Evolutionary conservation across 1,140 invertebrate genomes (phyloP).

Genomic region (Papilio dardanus): DNA sequence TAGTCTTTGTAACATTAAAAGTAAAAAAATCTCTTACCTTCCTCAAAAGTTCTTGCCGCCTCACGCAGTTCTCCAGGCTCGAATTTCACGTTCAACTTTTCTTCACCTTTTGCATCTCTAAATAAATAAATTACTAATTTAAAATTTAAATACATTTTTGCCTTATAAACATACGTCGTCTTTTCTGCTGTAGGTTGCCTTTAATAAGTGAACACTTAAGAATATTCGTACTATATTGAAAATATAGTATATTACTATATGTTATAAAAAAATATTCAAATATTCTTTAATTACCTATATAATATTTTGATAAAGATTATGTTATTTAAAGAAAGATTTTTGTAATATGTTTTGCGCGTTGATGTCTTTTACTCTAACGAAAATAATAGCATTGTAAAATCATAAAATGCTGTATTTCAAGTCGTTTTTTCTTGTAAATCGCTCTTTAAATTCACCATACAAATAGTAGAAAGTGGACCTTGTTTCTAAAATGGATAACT

Average conservation of each 20-base stretch:
- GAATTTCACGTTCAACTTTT: conserved; percentile 73
- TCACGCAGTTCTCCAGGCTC: conserved; percentile 73
- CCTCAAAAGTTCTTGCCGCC: conserved; percentile 72
- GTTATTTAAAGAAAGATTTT: neutral
- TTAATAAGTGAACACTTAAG: no score
- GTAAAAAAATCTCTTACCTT: conserved; percentile 56
- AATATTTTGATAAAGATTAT: no score
- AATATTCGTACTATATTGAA: no score
- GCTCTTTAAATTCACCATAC: neutral
- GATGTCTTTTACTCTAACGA: neutral
- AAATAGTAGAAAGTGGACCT: neutral
- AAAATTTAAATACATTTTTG: no score
- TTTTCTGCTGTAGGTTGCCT: no score
- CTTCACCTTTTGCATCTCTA: conserved; percentile 67
- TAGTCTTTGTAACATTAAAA: no score
- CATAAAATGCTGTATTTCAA: neutral
- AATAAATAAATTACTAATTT: no score
- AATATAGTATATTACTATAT: no score
- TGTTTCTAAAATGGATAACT: neutral
- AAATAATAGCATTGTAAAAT: neutral
- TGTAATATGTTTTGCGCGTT: neutral
- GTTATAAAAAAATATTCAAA: no score
- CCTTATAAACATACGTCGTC: no score
- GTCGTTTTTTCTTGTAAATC: no score
- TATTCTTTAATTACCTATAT: no score